A percentile compares a stretch with the other conserved stretches of the same genome.
These are phyloP conservation scores for Cinclus mexicanus DNA, from an alignment of 2,113 vertebrate species.

Conservation along the genomic window DNA sequence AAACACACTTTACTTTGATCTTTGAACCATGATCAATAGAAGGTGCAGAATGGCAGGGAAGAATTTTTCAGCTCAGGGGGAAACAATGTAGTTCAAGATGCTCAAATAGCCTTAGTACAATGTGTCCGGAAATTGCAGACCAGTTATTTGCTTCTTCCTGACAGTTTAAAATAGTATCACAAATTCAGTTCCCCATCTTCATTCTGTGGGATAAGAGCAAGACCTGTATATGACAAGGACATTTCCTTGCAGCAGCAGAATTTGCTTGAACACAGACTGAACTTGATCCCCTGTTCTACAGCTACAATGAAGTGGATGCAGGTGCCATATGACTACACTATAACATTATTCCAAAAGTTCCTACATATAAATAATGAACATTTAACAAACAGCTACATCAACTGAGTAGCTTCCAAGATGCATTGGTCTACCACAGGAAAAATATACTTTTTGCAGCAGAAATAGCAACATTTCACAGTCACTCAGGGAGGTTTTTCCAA, in stretches of 20 bases:
- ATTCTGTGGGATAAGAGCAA: not conserved
- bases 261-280: not conserved
- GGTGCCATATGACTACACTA: not conserved
- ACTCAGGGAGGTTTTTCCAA: slow-evolving; percentile 4
- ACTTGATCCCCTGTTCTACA: not conserved
- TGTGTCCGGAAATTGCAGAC: not conserved
- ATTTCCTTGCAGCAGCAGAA: not conserved
- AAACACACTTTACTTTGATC: slow-evolving; percentile 59
- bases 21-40: slow-evolving; percentile 56
- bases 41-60: slow-evolving; percentile 49
- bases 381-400: not conserved
- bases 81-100: slow-evolving; percentile 60
- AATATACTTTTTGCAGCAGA: slow-evolving; percentile 19
- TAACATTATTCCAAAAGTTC: not conserved
- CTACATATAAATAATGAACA: not conserved
- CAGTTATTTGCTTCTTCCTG: not conserved
- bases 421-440: slow-evolving; percentile 20
- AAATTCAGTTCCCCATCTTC: not conserved
- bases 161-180: not conserved
- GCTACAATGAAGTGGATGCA: not conserved
- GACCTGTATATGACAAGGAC: not conserved
- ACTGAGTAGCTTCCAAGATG: not conserved
- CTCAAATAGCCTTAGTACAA: slow-evolving; percentile 52
- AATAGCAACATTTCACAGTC: slow-evolving; percentile 47
- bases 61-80: slow-evolving; percentile 24